These are phyloP conservation scores for Latheticus oryzae DNA, from an alignment of 2,888 invertebrate species.

Conservation along the genomic window DNA sequence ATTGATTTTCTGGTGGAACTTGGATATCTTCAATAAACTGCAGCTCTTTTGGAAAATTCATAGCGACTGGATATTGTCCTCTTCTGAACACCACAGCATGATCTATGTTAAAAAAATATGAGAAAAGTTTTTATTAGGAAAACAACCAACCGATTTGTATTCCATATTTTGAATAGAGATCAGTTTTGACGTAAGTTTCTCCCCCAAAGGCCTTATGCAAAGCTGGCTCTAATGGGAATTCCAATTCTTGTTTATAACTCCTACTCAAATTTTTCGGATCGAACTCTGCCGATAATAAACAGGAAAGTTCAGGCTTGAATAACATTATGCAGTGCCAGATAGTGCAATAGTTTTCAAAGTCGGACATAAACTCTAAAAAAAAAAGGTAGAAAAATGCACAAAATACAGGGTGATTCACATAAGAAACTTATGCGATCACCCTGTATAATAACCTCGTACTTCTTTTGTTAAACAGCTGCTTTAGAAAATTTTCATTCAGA, in stretches of 20 bases:
- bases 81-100: conserved; percentile 68
- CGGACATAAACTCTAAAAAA: conserved; percentile 43
- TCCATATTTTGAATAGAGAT: conserved; percentile 67
- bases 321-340: conserved; percentile 68
- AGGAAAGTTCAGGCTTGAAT: conserved; percentile 55
- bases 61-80: conserved; percentile 68
- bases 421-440: conserved; percentile 11
- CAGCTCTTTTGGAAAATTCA: conserved; percentile 59
- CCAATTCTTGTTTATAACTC: conserved; percentile 59
- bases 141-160: conserved; percentile 54
- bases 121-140: too few relatives aligned
- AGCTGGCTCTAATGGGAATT: conserved; percentile 66
- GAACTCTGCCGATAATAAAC: conserved; percentile 61
- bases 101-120: conserved; percentile 63
- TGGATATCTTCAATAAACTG: conserved; percentile 65
- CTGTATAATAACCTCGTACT: too few relatives aligned
- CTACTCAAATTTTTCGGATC: conserved; percentile 61
- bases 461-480: conserved; percentile 57
- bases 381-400: not conserved
- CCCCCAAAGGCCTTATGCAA: conserved; percentile 72
- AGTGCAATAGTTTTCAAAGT: conserved; percentile 49
- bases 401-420: not conserved
- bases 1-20: conserved; percentile 62
- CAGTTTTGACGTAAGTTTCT: conserved; percentile 67
- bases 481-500: conserved; percentile 68